These are phyloP conservation scores for Orestias chungarensis DNA, from an alignment of 2,797 vertebrate species.

Conservation along the genomic window DNA sequence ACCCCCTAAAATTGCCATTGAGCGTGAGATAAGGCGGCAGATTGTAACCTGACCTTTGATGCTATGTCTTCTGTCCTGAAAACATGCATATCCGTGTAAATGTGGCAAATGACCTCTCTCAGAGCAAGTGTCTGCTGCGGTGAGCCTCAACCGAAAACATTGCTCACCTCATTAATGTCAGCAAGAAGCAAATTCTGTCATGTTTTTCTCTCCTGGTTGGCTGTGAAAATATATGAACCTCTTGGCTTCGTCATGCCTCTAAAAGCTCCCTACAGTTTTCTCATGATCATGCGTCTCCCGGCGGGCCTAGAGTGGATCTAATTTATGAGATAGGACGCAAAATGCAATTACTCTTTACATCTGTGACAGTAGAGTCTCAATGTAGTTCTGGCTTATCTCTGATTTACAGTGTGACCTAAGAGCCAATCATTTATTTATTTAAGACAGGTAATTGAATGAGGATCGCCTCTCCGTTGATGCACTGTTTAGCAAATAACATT, in stretches of 20 bases:
- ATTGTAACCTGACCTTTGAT: constrained; percentile 34
- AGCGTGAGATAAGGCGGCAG: constrained; percentile 6
- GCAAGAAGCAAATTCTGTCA: constrained; percentile 46
- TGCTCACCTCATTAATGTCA: constrained; percentile 43
- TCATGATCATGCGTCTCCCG: constrained; percentile 17
- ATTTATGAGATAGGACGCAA: constrained; percentile 66
- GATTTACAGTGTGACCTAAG: constrained; percentile 59
- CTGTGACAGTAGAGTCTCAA: constrained; percentile 54
- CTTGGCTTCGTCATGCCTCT: constrained; percentile 33
- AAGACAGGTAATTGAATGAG: constrained; percentile 25
- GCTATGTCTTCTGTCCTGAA: constrained; percentile 19
- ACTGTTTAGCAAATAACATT: constrained; percentile 37
- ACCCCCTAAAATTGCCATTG: no score
- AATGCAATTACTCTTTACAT: constrained; percentile 73
- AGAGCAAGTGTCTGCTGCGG: constrained; percentile 35
- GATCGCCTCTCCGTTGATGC: constrained; percentile 36
- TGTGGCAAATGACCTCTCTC: constrained; percentile 56
- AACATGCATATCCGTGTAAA: constrained; percentile 42
- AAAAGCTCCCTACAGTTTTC: constrained; percentile 24
- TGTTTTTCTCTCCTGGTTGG: constrained; percentile 27
- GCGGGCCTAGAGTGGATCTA: constrained; percentile 58
- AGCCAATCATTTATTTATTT: constrained; percentile 39
- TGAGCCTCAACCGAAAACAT: constrained; percentile 34
- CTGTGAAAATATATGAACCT: constrained; percentile 28
- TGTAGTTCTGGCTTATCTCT: constrained; percentile 60